These are phyloP conservation scores for Lota lota DNA, from an alignment of 2,113 vertebrate genomes.

Conservation along the genomic window DNA sequence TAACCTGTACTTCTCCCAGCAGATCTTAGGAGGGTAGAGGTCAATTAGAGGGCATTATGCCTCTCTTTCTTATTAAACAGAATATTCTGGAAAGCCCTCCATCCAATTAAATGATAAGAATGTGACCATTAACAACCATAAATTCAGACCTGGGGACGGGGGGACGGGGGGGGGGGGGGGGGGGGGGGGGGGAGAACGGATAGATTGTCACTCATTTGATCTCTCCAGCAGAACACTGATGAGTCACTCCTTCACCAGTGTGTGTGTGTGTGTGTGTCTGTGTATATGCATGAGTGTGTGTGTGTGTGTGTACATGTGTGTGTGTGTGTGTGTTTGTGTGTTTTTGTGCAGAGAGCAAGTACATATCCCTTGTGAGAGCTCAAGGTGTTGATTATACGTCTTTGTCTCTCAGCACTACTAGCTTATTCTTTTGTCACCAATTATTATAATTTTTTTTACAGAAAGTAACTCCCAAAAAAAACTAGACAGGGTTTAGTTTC, in stretches of 20 bases:
- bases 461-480: not conserved
- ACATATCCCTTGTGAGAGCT: too few species aligned
- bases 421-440: not conserved
- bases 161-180: not conserved
- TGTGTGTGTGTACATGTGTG: too few species aligned
- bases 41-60: not conserved
- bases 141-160: not conserved
- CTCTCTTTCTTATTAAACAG: not conserved
- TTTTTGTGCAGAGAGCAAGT: too few species aligned
- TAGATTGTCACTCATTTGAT: not conserved
- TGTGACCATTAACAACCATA: not conserved
- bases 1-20: not conserved
- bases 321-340: too few species aligned
- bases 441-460: not conserved
- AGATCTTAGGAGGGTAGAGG: not conserved
- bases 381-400: too few species aligned
- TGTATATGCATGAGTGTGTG: not conserved
- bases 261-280: not conserved
- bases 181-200: not conserved
- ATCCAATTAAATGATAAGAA: conserved; percentile 1
- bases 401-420: too few species aligned
- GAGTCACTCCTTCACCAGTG: too few species aligned
- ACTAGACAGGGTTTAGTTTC: not conserved
- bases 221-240: not conserved
- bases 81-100: conserved; percentile 1